phyloP scores from a whole-genome alignment of 2,888 invertebrate genomes.

The Coenonympha arcania region DNA sequence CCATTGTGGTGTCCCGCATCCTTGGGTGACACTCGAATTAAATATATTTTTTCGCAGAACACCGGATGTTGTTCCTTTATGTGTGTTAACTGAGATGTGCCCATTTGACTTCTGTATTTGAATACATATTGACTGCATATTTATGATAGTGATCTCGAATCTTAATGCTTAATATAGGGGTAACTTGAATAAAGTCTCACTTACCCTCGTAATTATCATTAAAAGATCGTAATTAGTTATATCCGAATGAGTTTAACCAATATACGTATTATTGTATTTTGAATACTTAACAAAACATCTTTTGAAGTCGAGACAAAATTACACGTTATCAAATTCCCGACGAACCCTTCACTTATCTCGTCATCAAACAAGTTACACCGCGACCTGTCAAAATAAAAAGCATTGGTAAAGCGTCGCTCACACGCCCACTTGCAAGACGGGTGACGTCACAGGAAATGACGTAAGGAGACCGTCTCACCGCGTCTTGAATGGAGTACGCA shows the following conservation, averaged over 20 bases:
- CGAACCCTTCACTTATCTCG: constrained; percentile 54
- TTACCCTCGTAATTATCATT: background rate
- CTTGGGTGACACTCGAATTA: constrained; percentile 46
- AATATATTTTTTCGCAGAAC: constrained; percentile 37
- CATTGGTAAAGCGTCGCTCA: constrained; percentile 52
- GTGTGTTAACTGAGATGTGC: constrained; percentile 24
- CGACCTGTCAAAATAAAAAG: constrained; percentile 56
- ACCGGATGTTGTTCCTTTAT: constrained; percentile 29
- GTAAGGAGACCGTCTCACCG: constrained; percentile 47
- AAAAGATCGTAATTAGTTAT: background rate
- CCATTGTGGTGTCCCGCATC: constrained; percentile 67
- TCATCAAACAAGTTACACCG: constrained; percentile 35
- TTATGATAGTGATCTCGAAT: background rate
- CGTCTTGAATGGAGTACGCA: constrained; percentile 64
- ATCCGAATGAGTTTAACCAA: constrained; percentile 13
- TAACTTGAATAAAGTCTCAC: background rate
- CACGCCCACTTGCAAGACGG: constrained; percentile 64
- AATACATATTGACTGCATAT: background rate
- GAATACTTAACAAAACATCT: constrained; percentile 24
- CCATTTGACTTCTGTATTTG: background rate
- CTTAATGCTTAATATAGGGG: background rate
- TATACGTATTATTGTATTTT: constrained; percentile 24
- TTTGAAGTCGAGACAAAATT: constrained; percentile 36
- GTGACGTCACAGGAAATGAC: constrained; percentile 66
- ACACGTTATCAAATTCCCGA: constrained; percentile 37